phyloP scores from a whole-genome alignment of 2,113 vertebrate species.

The Psittacus erithacus region DNA sequence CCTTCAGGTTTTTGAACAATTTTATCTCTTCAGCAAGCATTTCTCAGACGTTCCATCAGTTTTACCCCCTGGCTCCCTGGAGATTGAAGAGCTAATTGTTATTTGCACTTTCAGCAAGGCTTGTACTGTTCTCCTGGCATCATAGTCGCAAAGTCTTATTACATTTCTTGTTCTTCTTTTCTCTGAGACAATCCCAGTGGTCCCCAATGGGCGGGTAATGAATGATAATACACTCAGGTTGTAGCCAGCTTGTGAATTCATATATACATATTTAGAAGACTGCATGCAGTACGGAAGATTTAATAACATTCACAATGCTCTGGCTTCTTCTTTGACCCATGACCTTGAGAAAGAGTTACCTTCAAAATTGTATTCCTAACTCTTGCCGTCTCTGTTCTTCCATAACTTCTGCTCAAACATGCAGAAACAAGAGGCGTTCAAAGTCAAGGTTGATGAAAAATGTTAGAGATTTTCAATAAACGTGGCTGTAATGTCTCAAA shows the following conservation, averaged over 20 bases:
- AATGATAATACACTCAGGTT: constrained; percentile 34
- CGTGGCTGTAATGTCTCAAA: not conserved
- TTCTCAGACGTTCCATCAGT: not conserved
- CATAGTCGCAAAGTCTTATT: not conserved
- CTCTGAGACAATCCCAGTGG: not conserved
- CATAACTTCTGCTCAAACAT: not conserved
- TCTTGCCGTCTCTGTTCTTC: not conserved
- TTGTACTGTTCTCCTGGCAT: not conserved
- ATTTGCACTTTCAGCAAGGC: constrained; percentile 42
- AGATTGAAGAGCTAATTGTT: constrained; percentile 45
- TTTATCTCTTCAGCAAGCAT: constrained; percentile 4
- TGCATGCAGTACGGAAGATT: not conserved
- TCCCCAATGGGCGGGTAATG: not conserved
- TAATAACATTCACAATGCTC: not conserved
- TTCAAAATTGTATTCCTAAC: not conserved
- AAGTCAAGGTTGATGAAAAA: not conserved
- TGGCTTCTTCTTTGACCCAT: not conserved
- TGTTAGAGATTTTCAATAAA: not conserved
- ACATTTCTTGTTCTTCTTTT: constrained; percentile 8
- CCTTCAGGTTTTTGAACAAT: not conserved
- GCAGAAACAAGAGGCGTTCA: not conserved
- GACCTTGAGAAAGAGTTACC: not conserved
- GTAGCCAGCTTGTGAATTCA: not conserved
- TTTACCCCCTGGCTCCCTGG: not conserved
- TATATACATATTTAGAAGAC: constrained; percentile 35